phyloP scores from a whole-genome alignment of 2,888 invertebrate species.

The Rhingia campestris region DNA sequence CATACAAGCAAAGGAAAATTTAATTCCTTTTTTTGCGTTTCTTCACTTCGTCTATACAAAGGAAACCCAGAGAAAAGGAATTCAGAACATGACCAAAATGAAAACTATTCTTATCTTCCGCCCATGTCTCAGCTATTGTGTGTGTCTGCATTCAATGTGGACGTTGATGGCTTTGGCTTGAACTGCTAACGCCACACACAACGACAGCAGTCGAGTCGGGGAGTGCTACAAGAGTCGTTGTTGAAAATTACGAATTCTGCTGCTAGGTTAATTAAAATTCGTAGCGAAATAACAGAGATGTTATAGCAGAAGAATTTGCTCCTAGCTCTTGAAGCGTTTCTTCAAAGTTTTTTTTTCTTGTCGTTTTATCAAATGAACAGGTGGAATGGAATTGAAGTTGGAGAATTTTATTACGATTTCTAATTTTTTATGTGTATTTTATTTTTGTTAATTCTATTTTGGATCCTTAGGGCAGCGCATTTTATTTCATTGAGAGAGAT shows the following conservation, averaged over 20 bases:
- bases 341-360: not conserved
- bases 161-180: slow-evolving; percentile 10
- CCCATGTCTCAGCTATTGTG: slow-evolving; percentile 45
- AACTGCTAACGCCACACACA: not conserved
- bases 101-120: slow-evolving; percentile 62
- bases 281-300: slow-evolving; percentile 46
- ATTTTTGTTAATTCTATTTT: slow-evolving; percentile 49
- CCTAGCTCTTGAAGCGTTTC: slow-evolving; percentile 4
- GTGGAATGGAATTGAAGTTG: slow-evolving; percentile 39
- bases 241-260: slow-evolving; percentile 57
- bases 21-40: slow-evolving; percentile 38
- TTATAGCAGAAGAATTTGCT: slow-evolving; percentile 40
- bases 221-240: slow-evolving; percentile 16
- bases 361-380: slow-evolving; percentile 32
- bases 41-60: slow-evolving; percentile 16
- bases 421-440: slow-evolving; percentile 1
- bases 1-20: slow-evolving; percentile 45
- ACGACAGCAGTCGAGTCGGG: not conserved
- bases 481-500: slow-evolving; percentile 14
- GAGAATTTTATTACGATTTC: slow-evolving; percentile 57
- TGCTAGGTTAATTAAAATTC: slow-evolving; percentile 65
- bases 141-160: slow-evolving; percentile 43
- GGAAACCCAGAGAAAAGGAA: slow-evolving; percentile 23
- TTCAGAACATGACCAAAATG: slow-evolving; percentile 58
- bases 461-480: slow-evolving; percentile 12